phyloP scores from a whole-genome alignment of 2,113 vertebrate genomes.

The Callionymus lyra region DNA sequence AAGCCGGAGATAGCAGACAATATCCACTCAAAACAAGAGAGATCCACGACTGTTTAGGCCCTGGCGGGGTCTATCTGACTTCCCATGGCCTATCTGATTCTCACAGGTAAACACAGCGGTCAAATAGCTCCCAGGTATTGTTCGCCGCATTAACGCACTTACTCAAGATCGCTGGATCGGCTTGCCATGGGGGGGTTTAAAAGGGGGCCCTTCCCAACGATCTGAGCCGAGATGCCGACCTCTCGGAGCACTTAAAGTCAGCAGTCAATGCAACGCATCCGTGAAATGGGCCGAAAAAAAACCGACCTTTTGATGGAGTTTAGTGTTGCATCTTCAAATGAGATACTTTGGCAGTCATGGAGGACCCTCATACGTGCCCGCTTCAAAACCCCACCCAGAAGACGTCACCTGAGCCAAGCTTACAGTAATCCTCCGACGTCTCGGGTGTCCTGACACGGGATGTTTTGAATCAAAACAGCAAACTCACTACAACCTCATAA shows the following conservation, averaged over 20 bases:
- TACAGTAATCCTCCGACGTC: constrained; percentile 60
- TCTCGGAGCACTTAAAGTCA: constrained; percentile 37
- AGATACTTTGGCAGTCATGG: constrained; percentile 42
- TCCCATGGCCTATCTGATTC: constrained; percentile 58
- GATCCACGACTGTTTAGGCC: constrained; percentile 41
- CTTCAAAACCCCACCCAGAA: constrained; percentile 3
- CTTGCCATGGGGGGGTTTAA: constrained; percentile 27
- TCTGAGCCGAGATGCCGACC: constrained; percentile 31
- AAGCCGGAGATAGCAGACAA: constrained; percentile 50
- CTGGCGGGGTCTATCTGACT: constrained; percentile 54
- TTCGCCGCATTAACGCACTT: constrained; percentile 36
- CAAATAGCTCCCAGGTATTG: constrained; percentile 50
- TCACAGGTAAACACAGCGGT: constrained; percentile 56
- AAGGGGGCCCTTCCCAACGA: constrained; percentile 28
- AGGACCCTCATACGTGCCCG: constrained; percentile 55
- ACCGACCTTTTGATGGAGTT: constrained; percentile 20
- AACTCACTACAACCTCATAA: constrained; percentile 51
- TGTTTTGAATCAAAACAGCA: constrained; percentile 65
- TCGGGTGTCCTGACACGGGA: constrained; percentile 52
- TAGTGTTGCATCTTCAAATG: constrained; percentile 38
- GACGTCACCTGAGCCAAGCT: constrained; percentile 59
- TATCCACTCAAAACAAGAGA: constrained; percentile 58
- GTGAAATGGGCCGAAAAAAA: constrained; percentile 32
- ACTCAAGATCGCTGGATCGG: constrained; percentile 22
- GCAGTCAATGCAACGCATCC: no score